Evolutionary conservation across 2,797 vertebrate species (phyloP).

Genomic region (Sebastes iracundus): DNA sequence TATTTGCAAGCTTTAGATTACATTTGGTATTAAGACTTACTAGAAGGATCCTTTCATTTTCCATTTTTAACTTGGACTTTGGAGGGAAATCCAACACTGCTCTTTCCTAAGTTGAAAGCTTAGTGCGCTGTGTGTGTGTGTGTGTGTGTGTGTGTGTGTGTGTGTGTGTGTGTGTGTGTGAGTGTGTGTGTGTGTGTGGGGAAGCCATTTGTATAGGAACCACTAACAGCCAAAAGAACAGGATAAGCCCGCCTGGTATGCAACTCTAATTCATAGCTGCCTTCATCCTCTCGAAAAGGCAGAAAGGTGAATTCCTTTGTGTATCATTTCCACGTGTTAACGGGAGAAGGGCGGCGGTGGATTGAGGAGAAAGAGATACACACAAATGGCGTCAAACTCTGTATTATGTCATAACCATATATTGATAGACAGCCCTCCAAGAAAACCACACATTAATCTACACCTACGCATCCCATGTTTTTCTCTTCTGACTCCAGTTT

Average conservation of each 20-base stretch:
- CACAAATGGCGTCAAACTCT: not conserved
- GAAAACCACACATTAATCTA: not conserved
- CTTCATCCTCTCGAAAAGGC: slow-evolving; percentile 44
- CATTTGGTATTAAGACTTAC: not conserved
- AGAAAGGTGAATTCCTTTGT: slow-evolving; percentile 57
- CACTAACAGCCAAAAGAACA: slow-evolving; percentile 41
- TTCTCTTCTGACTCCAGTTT: not conserved
- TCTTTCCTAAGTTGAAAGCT: slow-evolving; percentile 20
- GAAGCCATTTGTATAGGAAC: slow-evolving; percentile 18
- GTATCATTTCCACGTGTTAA: slow-evolving; percentile 52
- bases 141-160: slow-evolving; percentile 26
- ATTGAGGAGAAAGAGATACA: not conserved
- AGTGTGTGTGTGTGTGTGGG: not conserved
- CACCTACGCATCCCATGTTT: not conserved
- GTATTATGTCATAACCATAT: not conserved
- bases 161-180: slow-evolving; percentile 14
- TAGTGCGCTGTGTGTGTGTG: slow-evolving; percentile 9
- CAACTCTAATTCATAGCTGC: slow-evolving; percentile 37
- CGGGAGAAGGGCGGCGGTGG: not conserved
- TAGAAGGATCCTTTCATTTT: slow-evolving; percentile 8
- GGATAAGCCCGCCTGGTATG: slow-evolving; percentile 67
- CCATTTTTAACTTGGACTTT: slow-evolving; percentile 8
- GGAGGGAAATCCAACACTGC: slow-evolving; percentile 38
- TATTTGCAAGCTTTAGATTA: not conserved
- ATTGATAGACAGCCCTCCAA: not conserved